Evolutionary conservation across 2,888 invertebrate species (phyloP).

Genomic region (Andricus curvator): DNA sequence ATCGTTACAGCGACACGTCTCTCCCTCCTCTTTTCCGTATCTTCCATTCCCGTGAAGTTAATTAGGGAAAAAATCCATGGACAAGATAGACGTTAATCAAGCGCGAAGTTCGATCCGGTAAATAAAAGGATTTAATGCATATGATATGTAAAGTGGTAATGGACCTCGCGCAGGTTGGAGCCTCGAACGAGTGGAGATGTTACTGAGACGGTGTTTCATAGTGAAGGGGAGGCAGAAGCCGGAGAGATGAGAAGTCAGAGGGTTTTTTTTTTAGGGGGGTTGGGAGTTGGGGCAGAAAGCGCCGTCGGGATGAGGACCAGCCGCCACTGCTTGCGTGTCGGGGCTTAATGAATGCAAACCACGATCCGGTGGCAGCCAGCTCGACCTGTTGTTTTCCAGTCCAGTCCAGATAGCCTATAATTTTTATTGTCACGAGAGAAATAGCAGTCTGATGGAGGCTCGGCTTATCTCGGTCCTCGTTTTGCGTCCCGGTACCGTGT

Average conservation of each 20-base stretch:
- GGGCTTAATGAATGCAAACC: slow-evolving; percentile 82
- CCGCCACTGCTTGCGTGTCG: slow-evolving; percentile 79
- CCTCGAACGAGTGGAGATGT: slow-evolving; percentile 51
- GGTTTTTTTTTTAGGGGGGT: slow-evolving; percentile 39
- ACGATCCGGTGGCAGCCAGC: slow-evolving; percentile 79
- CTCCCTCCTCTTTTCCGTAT: neutral
- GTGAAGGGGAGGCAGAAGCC: slow-evolving; percentile 26
- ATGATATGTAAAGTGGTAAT: slow-evolving; percentile 74
- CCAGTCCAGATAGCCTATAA: slow-evolving; percentile 82
- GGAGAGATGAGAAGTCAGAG: slow-evolving; percentile 44
- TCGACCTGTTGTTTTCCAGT: slow-evolving; percentile 82
- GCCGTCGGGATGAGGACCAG: slow-evolving; percentile 59
- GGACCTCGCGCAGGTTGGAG: slow-evolving; percentile 55
- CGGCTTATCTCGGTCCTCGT: slow-evolving; percentile 75
- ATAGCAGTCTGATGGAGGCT: slow-evolving; percentile 80
- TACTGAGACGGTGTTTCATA: slow-evolving; percentile 1
- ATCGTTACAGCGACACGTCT: slow-evolving; percentile 34
- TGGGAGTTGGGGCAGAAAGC: slow-evolving; percentile 40
- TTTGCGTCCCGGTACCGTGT: slow-evolving; percentile 72
- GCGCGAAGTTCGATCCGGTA: slow-evolving; percentile 54
- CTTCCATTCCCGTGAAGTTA: slow-evolving; percentile 3
- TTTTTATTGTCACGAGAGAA: slow-evolving; percentile 83
- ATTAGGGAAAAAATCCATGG: slow-evolving; percentile 30
- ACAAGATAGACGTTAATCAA: slow-evolving; percentile 40
- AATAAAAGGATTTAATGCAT: slow-evolving; percentile 66